A percentile compares a stretch with the other conserved stretches of the same genome.
Evolutionary conservation across 1,140 invertebrate species (phyloP).

Genomic region (Polypedilum pembai): DNA sequence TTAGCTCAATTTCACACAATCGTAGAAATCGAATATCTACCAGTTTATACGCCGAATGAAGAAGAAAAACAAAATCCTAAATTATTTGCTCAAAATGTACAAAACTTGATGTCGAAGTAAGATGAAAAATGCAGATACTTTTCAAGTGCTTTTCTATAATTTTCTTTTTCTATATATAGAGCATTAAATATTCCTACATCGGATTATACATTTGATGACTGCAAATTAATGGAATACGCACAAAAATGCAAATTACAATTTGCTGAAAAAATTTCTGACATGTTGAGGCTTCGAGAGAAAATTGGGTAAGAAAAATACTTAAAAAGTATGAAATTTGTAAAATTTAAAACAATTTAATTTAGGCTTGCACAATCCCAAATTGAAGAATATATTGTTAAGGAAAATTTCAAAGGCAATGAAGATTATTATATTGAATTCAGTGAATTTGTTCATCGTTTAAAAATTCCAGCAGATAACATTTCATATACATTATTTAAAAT

Average conservation of each 20-base stretch:
- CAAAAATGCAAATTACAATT: slow-evolving; percentile 71
- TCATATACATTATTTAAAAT: not conserved
- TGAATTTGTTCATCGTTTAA: not conserved
- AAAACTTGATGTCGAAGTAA: slow-evolving; percentile 86
- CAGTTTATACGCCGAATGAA: slow-evolving; percentile 81
- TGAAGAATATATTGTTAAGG: not conserved
- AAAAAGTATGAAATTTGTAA: no score
- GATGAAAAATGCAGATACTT: slow-evolving; percentile 37
- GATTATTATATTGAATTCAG: slow-evolving; percentile 18
- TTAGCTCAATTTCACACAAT: slow-evolving; percentile 82
- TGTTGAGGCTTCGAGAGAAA: slow-evolving; percentile 61
- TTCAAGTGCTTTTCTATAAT: slow-evolving; percentile 21
- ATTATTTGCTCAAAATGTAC: slow-evolving; percentile 84
- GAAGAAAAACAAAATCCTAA: slow-evolving; percentile 81
- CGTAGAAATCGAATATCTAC: slow-evolving; percentile 91
- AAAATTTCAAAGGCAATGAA: slow-evolving; percentile 17
- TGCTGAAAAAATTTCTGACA: slow-evolving; percentile 65
- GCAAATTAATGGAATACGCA: slow-evolving; percentile 71
- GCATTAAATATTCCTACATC: slow-evolving; percentile 72
- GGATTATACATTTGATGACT: slow-evolving; percentile 92
- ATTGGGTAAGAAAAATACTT: slow-evolving; percentile 54
- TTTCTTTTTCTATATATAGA: slow-evolving; percentile 45
- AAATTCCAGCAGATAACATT: slow-evolving; percentile 2
- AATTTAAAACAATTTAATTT: not conserved
- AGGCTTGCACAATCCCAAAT: not conserved